Percentiles rank a stretch among this genome's conserved stretches.
Evolutionary conservation across 2,797 vertebrate genomes (phyloP).

Genomic region (Petrocephalus schoutedeni): DNA sequence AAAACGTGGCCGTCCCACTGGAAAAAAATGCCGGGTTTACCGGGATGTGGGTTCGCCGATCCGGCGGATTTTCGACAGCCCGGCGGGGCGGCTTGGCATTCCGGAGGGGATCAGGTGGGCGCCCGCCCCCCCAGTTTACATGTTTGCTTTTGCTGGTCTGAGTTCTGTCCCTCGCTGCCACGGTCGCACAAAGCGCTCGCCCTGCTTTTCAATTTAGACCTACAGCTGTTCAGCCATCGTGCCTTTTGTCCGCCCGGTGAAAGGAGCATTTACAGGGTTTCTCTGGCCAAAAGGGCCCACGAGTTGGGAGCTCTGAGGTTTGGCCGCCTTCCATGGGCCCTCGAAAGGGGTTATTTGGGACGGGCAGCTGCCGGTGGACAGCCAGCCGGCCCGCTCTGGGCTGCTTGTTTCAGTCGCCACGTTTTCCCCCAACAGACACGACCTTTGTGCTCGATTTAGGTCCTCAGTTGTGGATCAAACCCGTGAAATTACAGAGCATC

Average conservation of each 20-base stretch:
- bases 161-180: not conserved
- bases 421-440: not conserved
- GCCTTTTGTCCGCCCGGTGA: not conserved
- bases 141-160: conserved; percentile 9
- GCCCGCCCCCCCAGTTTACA: not conserved
- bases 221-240: not conserved
- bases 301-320: not conserved
- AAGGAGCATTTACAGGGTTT: not conserved
- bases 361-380: not conserved
- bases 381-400: not conserved
- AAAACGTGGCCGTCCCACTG: not conserved
- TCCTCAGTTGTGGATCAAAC: not conserved
- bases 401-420: not conserved
- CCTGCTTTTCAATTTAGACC: not conserved
- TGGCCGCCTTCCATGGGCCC: not conserved
- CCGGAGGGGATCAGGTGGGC: not conserved
- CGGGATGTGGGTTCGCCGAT: not conserved
- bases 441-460: not conserved
- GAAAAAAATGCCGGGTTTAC: not conserved
- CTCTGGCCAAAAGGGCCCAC: not conserved
- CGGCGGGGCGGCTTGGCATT: not conserved
- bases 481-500: not conserved
- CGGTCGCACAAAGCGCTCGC: not conserved
- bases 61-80: not conserved
- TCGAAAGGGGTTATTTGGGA: not conserved